phyloP scores from a whole-genome alignment of 2,888 invertebrate genomes.

The Acrobasis repandana region DNA sequence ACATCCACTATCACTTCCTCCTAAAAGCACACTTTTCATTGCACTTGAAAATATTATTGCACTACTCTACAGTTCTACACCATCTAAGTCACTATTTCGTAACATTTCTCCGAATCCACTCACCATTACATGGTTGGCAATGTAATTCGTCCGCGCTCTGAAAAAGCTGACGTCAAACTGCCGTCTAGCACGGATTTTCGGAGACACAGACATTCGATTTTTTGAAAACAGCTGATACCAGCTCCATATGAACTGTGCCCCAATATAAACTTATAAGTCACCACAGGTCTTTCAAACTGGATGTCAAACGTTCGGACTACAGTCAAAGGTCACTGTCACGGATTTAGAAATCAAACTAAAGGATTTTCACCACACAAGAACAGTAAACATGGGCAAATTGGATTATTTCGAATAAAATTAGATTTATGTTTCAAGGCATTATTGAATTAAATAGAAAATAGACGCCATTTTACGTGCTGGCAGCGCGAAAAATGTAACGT shows the following conservation, averaged over 20 bases:
- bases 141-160: constrained; percentile 56
- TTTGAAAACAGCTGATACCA: constrained; percentile 73
- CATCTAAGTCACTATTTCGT: constrained; percentile 51
- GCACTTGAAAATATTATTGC: constrained; percentile 33
- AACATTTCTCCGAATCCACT: constrained; percentile 49
- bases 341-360: constrained; percentile 9
- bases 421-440: constrained; percentile 16
- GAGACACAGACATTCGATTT: constrained; percentile 61
- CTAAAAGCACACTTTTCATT: constrained; percentile 51
- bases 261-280: constrained; percentile 24
- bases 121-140: constrained; percentile 73
- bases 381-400: neutral
- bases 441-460: constrained; percentile 39
- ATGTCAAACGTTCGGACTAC: constrained; percentile 19
- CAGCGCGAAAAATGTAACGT: constrained; percentile 26
- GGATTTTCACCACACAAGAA: neutral
- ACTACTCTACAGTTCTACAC: constrained; percentile 41
- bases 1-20: constrained; percentile 53
- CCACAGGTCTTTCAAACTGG: constrained; percentile 32
- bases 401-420: constrained; percentile 2
- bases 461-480: constrained; percentile 57
- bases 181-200: constrained; percentile 41
- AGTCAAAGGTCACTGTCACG: constrained; percentile 40
- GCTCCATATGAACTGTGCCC: constrained; percentile 41
- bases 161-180: constrained; percentile 67